Evolutionary conservation across 2,888 invertebrate genomes (phyloP), one percentile per base, ranked within the genome.

Genomic region (Drosophila neutralis): DNA sequence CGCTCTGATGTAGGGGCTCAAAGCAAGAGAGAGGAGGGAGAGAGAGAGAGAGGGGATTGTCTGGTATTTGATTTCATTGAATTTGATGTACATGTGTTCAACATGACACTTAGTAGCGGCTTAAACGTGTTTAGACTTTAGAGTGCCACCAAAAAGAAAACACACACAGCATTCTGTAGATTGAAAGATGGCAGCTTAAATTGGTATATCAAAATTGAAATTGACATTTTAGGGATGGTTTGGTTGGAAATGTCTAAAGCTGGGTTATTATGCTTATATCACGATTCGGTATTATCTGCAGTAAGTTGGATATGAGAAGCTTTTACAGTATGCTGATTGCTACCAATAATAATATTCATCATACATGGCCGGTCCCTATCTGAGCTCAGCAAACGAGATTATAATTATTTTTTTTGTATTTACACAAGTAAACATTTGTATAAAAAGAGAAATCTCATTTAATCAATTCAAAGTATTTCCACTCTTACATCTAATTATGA

Each of bases 81-180:
- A 78, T 83, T 79, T 79, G 76, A 86, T 87, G 87, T 83, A 84
- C 83, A 82, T 85, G 83, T 85, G 85, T 83, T 85, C 85, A 81
- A 78, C 85, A 87, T 78, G 85, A 87, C 85, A 87, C 81, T 86
- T 85, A 86, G 85, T 68, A 79, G 77, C 81, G 83, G 85, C 85
- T 86, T 83, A 87, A 74, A 76, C 76, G 76, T 82, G 78, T 74
- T 82, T 81, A 85, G 81, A 72, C 78, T 70, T 66, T 62, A 74
- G 62, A 70, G 64, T 77, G 82, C 57, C 62, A 56, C 64, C 57
- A 27, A 42, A 57, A 57, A 42, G 45, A 61, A 54, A 42, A 63
- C 42, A 45, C 13, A 40, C 61, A 49, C 51, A 51, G 1, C n/a
- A 49, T 21, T 18, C 48, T 21, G 29, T 33, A 61, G 42, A 57